Evolutionary conservation across 2,113 vertebrate species (phyloP).

Genomic region (Laterallus jamaicensis): DNA sequence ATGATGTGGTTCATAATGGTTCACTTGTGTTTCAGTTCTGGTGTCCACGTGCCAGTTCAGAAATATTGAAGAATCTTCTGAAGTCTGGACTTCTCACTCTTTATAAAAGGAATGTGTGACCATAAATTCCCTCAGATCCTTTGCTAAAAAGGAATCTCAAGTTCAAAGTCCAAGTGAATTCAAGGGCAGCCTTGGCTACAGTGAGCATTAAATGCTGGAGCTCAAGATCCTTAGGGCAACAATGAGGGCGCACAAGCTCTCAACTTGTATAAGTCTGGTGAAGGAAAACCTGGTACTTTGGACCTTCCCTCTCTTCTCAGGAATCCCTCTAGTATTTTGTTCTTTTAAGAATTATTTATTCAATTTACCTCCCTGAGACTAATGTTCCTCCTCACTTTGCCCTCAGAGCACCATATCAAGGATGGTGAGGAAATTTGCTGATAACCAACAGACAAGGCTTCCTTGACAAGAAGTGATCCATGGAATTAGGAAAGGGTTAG

Average conservation of each 20-base stretch:
- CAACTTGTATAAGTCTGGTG: too few species aligned
- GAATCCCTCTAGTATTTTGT: not conserved
- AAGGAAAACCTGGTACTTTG: not conserved
- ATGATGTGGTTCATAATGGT: not conserved
- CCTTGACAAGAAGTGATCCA: not conserved
- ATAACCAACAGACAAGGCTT: not conserved
- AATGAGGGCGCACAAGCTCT: too few species aligned
- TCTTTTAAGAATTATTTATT: not conserved
- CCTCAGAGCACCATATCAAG: not conserved
- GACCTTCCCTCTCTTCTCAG: not conserved
- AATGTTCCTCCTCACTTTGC: not conserved
- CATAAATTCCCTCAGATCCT: not conserved
- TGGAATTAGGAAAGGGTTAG: not conserved
- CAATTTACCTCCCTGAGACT: not conserved
- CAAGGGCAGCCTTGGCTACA: too few species aligned
- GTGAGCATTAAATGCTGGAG: too few species aligned
- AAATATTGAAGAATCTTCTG: not conserved
- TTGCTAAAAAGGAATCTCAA: not conserved
- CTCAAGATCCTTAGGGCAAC: too few species aligned
- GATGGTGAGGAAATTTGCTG: not conserved
- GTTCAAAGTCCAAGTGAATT: not conserved
- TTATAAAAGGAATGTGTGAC: not conserved
- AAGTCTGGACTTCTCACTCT: not conserved
- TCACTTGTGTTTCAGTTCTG: not conserved
- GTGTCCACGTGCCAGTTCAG: not conserved